phyloP scores from a whole-genome alignment of 2,797 vertebrate species.

The Morus bassanus region DNA sequence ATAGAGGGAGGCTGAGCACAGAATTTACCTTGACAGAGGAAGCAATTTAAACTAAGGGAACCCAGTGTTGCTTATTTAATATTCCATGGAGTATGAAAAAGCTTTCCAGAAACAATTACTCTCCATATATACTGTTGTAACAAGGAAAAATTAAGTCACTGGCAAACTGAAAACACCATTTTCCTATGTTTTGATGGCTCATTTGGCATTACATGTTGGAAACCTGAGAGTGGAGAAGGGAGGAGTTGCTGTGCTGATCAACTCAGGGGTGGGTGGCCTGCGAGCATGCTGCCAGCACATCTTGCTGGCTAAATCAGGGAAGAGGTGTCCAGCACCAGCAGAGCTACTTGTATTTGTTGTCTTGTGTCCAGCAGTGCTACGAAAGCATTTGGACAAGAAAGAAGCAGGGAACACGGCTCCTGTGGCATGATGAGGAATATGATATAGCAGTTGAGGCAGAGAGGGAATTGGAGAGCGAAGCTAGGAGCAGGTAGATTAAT shows the following conservation, averaged over 20 bases:
- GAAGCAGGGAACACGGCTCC: background rate
- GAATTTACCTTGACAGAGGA: constrained; percentile 17
- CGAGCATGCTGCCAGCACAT: background rate
- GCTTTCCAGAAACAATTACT: constrained; percentile 43
- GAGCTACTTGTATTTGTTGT: background rate
- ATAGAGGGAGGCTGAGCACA: background rate
- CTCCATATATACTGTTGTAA: background rate
- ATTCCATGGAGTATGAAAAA: constrained; percentile 48
- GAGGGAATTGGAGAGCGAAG: background rate
- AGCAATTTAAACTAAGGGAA: constrained; percentile 33
- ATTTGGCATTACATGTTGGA: background rate
- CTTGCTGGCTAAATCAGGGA: background rate
- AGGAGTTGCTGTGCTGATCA: accelerated
- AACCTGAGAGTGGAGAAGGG: background rate
- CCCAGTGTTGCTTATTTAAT: constrained; percentile 42
- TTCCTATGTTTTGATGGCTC: background rate
- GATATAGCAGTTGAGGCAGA: background rate
- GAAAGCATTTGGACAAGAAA: background rate
- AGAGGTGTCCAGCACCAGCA: background rate
- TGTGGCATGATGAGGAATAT: background rate
- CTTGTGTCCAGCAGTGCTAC: background rate
- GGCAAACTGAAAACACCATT: background rate
- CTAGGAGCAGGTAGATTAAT: constrained; percentile 3
- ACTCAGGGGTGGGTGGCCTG: background rate
- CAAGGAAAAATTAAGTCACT: background rate